These are phyloP conservation scores for Ceyx erithaca DNA, from an alignment of 2,797 vertebrate genomes.

Conservation along the genomic window DNA sequence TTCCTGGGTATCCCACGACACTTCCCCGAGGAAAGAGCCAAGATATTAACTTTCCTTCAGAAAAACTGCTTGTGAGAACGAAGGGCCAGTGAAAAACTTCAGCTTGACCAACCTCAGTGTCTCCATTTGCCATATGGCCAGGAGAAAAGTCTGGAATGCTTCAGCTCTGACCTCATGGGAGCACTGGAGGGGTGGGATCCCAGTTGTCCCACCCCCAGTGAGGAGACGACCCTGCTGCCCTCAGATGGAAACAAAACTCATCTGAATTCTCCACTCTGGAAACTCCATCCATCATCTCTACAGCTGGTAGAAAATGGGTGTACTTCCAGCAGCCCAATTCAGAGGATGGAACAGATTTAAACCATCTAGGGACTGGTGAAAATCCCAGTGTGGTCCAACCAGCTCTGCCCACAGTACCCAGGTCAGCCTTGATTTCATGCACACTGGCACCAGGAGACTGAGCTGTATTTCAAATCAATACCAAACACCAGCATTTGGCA, in stretches of 20 bases:
- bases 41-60: conserved; percentile 19
- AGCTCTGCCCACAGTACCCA: background rate
- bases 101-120: background rate
- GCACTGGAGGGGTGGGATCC: background rate
- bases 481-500: background rate
- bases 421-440: background rate
- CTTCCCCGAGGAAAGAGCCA: conserved; percentile 37
- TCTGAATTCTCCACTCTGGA: background rate
- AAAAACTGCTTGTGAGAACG: background rate
- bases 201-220: rapidly evolving
- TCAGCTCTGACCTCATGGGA: background rate
- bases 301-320: background rate
- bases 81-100: background rate
- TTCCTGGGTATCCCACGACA: conserved; percentile 1
- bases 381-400: background rate
- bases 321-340: background rate
- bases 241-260: background rate
- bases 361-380: background rate
- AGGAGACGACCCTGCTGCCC: rapidly evolving
- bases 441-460: background rate
- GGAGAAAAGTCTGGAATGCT: background rate
- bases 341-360: background rate
- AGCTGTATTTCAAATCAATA: background rate
- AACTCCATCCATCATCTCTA: background rate
- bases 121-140: background rate